Percentiles rank a stretch among this genome's conserved stretches.
Conservation (phyloP, 2,888 invertebrate species). For the Melinaea marsaeus region DNA sequence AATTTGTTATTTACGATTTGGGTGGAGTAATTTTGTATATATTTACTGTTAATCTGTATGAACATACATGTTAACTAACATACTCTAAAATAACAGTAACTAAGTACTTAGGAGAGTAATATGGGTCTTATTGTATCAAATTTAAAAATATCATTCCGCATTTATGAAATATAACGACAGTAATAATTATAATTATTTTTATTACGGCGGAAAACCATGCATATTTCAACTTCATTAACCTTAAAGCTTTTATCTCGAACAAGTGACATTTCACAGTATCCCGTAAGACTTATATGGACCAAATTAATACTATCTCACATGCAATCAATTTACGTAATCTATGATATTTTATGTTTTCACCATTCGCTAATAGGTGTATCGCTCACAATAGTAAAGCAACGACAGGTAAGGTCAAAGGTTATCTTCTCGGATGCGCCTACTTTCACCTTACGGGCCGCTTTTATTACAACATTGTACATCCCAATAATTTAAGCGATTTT, state of each 20-base stretch:
- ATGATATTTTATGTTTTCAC: slow-evolving; percentile 33
- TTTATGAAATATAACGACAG: neutral
- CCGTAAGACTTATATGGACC: slow-evolving; percentile 25
- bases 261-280: slow-evolving; percentile 23
- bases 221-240: slow-evolving; percentile 8
- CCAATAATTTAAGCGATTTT: slow-evolving; percentile 20
- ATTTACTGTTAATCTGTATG: slow-evolving; percentile 12
- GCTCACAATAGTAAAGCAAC: slow-evolving; percentile 56
- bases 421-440: slow-evolving; percentile 68
- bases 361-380: slow-evolving; percentile 55
- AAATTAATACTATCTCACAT: slow-evolving; percentile 25
- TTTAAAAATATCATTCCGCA: too few relatives aligned
- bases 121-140: too few relatives aligned
- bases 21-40: slow-evolving; percentile 36
- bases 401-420: slow-evolving; percentile 68
- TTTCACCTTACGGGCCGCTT: slow-evolving; percentile 56
- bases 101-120: too few relatives aligned
- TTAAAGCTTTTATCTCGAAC: slow-evolving; percentile 8
- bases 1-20: slow-evolving; percentile 52
- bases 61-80: too few relatives aligned
- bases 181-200: slow-evolving; percentile 6
- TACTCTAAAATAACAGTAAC: too few relatives aligned
- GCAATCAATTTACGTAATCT: slow-evolving; percentile 31
- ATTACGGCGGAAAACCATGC: neutral
- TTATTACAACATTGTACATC: slow-evolving; percentile 30